Evolutionary conservation across 2,113 vertebrate species (phyloP).

Genomic region (Azemiops feae): DNA sequence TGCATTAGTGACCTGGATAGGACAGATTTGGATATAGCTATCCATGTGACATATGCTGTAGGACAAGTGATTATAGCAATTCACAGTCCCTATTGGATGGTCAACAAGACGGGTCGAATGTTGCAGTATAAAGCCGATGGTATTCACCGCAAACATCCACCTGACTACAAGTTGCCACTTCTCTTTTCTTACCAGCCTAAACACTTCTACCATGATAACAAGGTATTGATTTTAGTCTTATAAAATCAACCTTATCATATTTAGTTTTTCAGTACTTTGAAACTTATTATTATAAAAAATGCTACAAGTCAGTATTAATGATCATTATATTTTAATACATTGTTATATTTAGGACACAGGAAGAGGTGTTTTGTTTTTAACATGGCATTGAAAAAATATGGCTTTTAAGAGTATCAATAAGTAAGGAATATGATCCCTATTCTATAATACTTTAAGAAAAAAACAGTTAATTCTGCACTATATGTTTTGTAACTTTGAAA

Average conservation of each 20-base stretch:
- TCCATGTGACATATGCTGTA: constrained; percentile 83
- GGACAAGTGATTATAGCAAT: constrained; percentile 83
- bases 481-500: neutral
- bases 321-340: neutral
- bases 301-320: neutral
- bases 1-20: constrained; percentile 75
- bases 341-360: neutral
- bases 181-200: constrained; percentile 96
- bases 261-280: neutral
- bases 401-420: neutral
- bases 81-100: constrained; percentile 97
- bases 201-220: constrained; percentile 92
- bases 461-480: neutral
- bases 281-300: neutral
- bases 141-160: constrained; percentile 93
- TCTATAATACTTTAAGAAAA: neutral
- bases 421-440: neutral
- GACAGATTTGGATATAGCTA: constrained; percentile 86
- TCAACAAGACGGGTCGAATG: constrained; percentile 91
- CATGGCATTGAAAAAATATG: neutral
- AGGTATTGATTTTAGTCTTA: constrained; percentile 71
- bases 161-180: constrained; percentile 88
- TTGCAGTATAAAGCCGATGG: constrained; percentile 97
- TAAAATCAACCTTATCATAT: neutral
- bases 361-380: neutral